Evolutionary conservation across 2,113 vertebrate genomes (phyloP), one percentile per base, ranked within the genome.

Genomic region (Copsychus sechellarum): DNA sequence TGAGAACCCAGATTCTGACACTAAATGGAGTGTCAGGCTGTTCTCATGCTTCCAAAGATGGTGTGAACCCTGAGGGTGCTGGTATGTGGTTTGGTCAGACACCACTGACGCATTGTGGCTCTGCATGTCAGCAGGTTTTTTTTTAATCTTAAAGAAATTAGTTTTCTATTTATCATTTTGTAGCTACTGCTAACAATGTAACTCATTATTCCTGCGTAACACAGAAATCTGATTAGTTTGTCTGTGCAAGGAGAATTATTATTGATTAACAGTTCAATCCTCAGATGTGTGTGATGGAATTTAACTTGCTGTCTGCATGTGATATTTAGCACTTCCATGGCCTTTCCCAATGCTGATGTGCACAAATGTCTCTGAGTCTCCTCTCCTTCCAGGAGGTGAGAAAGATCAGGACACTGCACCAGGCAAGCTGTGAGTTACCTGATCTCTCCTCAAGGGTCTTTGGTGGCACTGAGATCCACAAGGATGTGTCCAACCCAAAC

Each of bases 261-360:
- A 6, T 1, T 43, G 54, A 72, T 70, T 40, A 48, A 14, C 18
- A 38, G 40, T 26, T 67, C 31, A 17, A 1, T 56, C 15, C n/a
- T 93, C 36, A 71, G 18, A 36, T 48, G 20, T 34, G 24, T 54
- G 42, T 64, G 40, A 34, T 84, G 71, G 45, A 51, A 12, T 74
- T 2, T 11, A 71, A 20, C 48, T 74, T 66, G 43, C 13, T 70
- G 33, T 33, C 28, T 56, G 8, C 18, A 0, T 47, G 36, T 20
- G 42, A 2, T 61, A 61, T 70, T 79, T 85, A 72, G 61, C 14
- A 42, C 33, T 84, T 67, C 29, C 5, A 0, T n/a, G 66, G 36
- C 48, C 0, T 0, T 47, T 95, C 53, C 43, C 26, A 26, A 2
- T 0, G 7, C 48, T 3, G 4, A 62, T 2, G 1, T 26, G 19